phyloP scores from a whole-genome alignment of 2,797 vertebrate genomes.

The Vireo griseus region DNA sequence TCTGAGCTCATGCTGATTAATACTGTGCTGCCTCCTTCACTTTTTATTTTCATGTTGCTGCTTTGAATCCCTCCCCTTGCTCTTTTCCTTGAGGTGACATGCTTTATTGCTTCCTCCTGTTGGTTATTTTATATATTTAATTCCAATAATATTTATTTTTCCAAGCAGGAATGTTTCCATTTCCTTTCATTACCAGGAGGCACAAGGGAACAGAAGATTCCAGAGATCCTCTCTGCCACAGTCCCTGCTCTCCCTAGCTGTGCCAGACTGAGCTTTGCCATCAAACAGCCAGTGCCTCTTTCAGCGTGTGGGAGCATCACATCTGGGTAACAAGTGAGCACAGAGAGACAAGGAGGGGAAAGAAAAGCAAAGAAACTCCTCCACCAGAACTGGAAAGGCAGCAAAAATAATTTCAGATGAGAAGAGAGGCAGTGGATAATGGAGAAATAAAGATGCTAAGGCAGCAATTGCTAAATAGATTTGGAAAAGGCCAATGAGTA shows the following conservation, averaged over 20 bases:
- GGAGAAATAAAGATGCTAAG: background rate
- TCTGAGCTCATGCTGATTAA: slow-evolving; percentile 1
- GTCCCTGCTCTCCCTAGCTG: background rate
- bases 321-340: background rate
- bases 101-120: slow-evolving; percentile 15
- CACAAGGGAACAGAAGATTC: background rate
- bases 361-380: background rate
- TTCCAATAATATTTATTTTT: slow-evolving; percentile 22
- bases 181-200: background rate
- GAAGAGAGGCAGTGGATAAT: background rate
- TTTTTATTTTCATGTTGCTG: background rate
- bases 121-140: background rate
- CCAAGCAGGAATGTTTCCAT: background rate
- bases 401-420: background rate
- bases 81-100: background rate
- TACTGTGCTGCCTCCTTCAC: background rate
- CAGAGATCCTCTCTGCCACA: background rate
- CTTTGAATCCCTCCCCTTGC: background rate
- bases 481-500: background rate
- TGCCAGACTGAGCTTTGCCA: background rate
- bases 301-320: background rate
- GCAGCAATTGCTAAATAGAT: background rate
- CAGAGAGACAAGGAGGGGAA: background rate
- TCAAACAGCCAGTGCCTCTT: background rate
- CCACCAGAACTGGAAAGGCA: background rate